These are phyloP conservation scores for Rhabdornis inornatus DNA, from an alignment of 2,113 vertebrate species.

Conservation along the genomic window DNA sequence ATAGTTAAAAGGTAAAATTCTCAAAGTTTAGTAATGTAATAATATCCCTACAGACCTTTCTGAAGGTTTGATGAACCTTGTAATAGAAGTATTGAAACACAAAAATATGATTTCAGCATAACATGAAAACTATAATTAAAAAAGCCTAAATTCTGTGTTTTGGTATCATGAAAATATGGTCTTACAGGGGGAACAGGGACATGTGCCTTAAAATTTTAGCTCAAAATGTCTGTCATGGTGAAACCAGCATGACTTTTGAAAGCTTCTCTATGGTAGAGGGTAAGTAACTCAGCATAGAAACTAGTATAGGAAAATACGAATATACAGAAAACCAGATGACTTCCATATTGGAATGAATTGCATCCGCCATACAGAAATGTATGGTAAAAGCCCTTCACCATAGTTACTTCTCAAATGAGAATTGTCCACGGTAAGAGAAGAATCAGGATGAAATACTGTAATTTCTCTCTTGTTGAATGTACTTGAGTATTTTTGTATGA, in stretches of 20 bases:
- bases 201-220: not conserved
- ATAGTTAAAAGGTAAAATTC: not conserved
- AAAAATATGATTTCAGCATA: not conserved
- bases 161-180: not conserved
- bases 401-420: not conserved
- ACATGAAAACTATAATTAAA: not conserved
- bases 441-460: not conserved
- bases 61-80: not conserved
- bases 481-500: not conserved
- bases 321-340: not conserved
- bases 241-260: not conserved
- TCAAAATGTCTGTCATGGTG: not conserved
- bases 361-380: not conserved
- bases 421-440: not conserved
- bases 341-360: not conserved
- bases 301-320: not conserved
- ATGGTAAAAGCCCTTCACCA: not conserved
- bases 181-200: not conserved
- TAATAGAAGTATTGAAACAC: not conserved
- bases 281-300: not conserved
- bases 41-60: not conserved
- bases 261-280: not conserved
- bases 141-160: not conserved
- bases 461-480: not conserved
- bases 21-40: not conserved